Percentiles rank a stretch among this genome's conserved stretches.
Conservation (phyloP, 2,113 vertebrate species). For the Pleuronectes platessa region DNA sequence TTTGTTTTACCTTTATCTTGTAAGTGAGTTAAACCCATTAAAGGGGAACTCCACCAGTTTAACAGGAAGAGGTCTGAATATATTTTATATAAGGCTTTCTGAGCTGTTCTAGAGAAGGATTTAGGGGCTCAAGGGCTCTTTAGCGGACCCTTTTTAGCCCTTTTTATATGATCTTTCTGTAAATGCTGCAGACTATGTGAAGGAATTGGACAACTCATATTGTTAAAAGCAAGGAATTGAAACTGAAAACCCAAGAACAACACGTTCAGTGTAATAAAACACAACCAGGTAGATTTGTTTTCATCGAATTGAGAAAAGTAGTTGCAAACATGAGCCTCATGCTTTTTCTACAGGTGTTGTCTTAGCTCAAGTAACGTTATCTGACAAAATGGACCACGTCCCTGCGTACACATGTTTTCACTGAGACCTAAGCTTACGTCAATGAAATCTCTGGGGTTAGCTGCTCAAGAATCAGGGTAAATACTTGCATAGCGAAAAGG, state of each 20-base stretch:
- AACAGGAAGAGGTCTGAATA: not conserved
- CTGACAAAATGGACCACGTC: too few species aligned
- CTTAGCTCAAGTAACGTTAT: too few species aligned
- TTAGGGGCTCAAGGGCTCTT: not conserved
- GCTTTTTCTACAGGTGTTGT: too few species aligned
- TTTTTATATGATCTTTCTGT: not conserved
- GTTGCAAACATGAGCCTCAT: not conserved
- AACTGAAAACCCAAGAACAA: not conserved
- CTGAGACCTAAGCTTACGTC: too few species aligned
- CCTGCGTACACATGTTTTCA: too few species aligned
- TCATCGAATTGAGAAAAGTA: too few species aligned
- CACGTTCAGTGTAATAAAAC: not conserved
- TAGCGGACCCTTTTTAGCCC: not conserved
- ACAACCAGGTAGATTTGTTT: not conserved
- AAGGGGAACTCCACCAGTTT: conserved; percentile 8
- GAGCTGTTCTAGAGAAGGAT: not conserved
- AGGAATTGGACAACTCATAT: not conserved
- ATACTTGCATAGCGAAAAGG: too few species aligned
- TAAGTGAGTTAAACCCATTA: not conserved
- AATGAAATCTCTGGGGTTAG: too few species aligned
- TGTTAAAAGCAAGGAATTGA: not conserved
- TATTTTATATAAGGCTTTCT: too few species aligned
- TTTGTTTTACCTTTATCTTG: not conserved
- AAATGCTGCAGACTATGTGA: conserved; percentile 10
- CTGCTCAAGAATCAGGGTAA: too few species aligned